Base-by-base conservation (phyloP, 2,888 invertebrate genomes). In the Arctia plantaginis region DNA sequence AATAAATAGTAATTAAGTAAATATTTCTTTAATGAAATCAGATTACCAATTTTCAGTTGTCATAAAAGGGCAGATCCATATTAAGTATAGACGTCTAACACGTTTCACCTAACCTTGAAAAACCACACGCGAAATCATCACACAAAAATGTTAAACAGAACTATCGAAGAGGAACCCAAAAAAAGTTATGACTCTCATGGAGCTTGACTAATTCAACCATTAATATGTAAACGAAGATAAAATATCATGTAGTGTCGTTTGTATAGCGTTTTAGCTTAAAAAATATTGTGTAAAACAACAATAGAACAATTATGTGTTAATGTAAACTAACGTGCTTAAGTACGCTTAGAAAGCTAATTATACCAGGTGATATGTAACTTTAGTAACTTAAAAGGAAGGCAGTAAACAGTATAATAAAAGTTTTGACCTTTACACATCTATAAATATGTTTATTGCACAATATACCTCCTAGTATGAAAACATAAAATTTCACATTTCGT, bases 131-230 rank as follows among this genome's bases (percentile, higher is more conserved):
- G 44, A 65, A 77, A 76, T 71, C 74, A 75, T 75, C 72, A 13
- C 51, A 47, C 69, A 76, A 75, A 80, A 73, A 68, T 44, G 67
- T 74, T 66, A 69, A 6, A 55, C n/a, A 33, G 10, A n/a, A 55
- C 10, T 33, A 67, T 33, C 20, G 66, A 55, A 75, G 33, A 69
- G 66, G 33, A 27, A 20, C 8, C 3, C 30, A 41, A 66, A 67
- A 66, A 33, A 67, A 44, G 44, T 10, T 20, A 66, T 30, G 27
- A 44, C 13, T 44, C 44, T 44, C 18, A 44, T 15, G 15, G 66
- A 76, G 74, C 73, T 75, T 71, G 55, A 69, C 71, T 69, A 75
- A 72, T 69, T 41, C 65, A 13, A 51, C 51, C 64, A 68, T 74
- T 51, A 39, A 71, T 74, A 67, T 67, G 59, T 47, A 71, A 64